phyloP scores from a whole-genome alignment of 2,888 invertebrate genomes.

The Oeneis ivallda region DNA sequence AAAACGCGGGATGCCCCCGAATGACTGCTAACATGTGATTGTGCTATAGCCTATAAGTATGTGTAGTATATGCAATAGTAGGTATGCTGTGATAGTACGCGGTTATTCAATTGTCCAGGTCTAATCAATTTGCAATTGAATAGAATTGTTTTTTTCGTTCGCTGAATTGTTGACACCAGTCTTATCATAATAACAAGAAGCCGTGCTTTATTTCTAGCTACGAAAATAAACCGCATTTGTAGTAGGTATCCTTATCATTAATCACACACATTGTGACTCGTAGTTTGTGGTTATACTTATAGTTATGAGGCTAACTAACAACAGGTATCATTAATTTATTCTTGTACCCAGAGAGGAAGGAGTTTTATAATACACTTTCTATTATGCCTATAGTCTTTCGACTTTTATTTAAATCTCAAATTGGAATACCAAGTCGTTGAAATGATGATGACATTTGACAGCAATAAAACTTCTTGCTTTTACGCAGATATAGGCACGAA shows the following conservation, averaged over 20 bases:
- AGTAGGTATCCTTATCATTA: background rate
- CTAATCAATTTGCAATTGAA: slow-evolving; percentile 6
- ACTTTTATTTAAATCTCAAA: too few species aligned
- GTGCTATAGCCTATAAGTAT: too few species aligned
- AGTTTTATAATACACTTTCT: background rate
- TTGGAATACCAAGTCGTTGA: too few species aligned
- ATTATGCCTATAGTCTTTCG: background rate
- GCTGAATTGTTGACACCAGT: slow-evolving; percentile 1
- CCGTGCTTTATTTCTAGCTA: background rate
- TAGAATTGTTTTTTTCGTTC: too few species aligned
- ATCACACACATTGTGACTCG: slow-evolving; percentile 2
- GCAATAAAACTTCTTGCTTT: too few species aligned
- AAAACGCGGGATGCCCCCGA: too few species aligned
- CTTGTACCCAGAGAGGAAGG: background rate
- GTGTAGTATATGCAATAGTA: background rate
- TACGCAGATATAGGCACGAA: too few species aligned
- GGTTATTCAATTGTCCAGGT: slow-evolving; percentile 3
- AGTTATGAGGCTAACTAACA: background rate
- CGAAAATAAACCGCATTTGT: slow-evolving; percentile 1
- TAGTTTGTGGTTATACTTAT: too few species aligned
- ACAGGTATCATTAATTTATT: background rate
- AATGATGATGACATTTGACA: too few species aligned
- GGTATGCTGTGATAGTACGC: background rate
- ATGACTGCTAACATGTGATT: too few species aligned
- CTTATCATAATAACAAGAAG: slow-evolving; percentile 7